Evolutionary conservation across 2,888 invertebrate species (phyloP).

Genomic region (Coecobrya sp.): DNA sequence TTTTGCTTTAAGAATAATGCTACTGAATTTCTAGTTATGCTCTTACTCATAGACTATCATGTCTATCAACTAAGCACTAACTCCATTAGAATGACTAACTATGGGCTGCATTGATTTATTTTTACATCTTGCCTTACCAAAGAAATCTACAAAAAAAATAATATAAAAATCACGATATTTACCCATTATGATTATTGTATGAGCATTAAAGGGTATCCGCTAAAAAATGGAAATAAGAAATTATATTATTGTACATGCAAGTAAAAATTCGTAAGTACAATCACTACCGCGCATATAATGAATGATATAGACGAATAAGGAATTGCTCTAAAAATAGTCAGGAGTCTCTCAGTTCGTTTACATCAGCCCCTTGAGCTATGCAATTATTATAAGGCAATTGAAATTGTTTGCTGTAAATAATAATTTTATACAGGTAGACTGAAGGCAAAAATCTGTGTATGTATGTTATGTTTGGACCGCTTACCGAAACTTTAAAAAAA

Average conservation of each 20-base stretch:
- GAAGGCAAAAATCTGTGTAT: not conserved
- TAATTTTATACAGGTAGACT: not conserved
- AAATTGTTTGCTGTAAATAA: too few species aligned
- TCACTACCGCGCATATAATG: too few species aligned
- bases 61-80: not conserved
- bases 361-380: too few species aligned
- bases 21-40: not conserved
- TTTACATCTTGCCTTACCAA: conserved; percentile 46
- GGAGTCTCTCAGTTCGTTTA: too few species aligned
- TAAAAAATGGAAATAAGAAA: not conserved
- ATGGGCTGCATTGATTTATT: not conserved
- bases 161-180: conserved; percentile 24
- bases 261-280: too few species aligned
- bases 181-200: not conserved
- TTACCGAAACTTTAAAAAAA: not conserved
- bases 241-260: too few species aligned
- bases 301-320: too few species aligned
- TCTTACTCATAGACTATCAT: not conserved
- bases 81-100: not conserved
- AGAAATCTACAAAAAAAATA: not conserved
- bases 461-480: not conserved
- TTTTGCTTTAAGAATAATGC: not conserved
- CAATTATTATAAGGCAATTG: not conserved
- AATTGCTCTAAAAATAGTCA: too few species aligned
- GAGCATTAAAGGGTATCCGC: not conserved